Percentiles rank a stretch among this genome's conserved stretches.
phyloP scores from a whole-genome alignment of 2,797 vertebrate genomes.

The Ctenochaetus hawaiiensis region DNA sequence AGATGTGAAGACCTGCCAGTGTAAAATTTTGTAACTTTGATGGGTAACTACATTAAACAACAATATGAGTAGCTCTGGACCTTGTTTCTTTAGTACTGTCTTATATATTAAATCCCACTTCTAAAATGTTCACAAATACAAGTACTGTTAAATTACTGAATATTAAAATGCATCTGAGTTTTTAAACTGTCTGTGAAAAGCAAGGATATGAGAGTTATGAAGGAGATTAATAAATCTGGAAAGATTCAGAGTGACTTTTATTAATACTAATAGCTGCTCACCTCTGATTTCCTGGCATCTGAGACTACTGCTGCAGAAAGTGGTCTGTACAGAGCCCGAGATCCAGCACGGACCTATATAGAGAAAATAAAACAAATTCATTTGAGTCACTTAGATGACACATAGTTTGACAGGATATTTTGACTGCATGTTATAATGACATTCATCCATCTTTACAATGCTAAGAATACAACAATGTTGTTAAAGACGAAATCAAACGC shows the following conservation, averaged over 20 bases:
- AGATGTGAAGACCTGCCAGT: not conserved
- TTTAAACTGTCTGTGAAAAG: not conserved
- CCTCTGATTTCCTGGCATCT: slow-evolving; percentile 87
- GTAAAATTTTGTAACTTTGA: not conserved
- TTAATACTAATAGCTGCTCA: slow-evolving; percentile 61
- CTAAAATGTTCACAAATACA: not conserved
- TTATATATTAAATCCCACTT: not conserved
- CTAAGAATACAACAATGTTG: not conserved
- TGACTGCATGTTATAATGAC: not conserved
- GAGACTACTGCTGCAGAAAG: slow-evolving; percentile 87
- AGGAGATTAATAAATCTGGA: not conserved
- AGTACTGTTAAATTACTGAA: not conserved
- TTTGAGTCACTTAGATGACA: not conserved
- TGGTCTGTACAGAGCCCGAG: slow-evolving; percentile 88
- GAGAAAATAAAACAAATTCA: not conserved
- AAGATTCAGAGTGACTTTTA: not conserved
- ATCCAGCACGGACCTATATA: slow-evolving; percentile 88
- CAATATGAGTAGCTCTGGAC: not conserved
- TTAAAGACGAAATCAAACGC: no score
- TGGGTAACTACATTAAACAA: not conserved
- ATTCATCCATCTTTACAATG: not conserved
- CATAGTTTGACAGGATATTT: not conserved
- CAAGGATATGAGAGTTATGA: not conserved
- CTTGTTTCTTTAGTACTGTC: not conserved
- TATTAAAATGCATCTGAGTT: not conserved